Base-by-base conservation (phyloP, 92 coral and sea anemone species). In the Epizoanthus illoricatus region DNA sequence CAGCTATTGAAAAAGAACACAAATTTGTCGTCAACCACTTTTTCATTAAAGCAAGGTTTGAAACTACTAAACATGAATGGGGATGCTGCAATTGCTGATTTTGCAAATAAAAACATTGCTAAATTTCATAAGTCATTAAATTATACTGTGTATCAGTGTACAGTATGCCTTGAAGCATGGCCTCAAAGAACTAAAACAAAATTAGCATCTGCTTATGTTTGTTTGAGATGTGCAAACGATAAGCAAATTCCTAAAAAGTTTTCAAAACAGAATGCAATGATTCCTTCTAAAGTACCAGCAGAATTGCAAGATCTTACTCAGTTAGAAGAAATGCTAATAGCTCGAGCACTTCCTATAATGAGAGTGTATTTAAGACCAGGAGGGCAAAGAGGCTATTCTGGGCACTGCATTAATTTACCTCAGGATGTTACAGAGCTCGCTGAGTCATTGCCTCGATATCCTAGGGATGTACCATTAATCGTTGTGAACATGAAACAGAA, bases 401-500 rank as follows among this genome's bases (percentile, higher is more conserved):
- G 36, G 36, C 36, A 28, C 36, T 28, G 36, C 36, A 28, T 28
- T 28, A 28, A 28, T 40, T 63, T 86, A 36, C 89, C 89, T 80
- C 89, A 86, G 74, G 42, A 81, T 7, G 65, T 86, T 59, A 73
- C 70, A 58, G 85, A 86, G 86, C 42, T 80, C 13, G 89, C 89
- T 33, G 17, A 61, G 24, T 47, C 75, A 58, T 63, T 86, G 75
- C 89, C 89, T 15, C 45, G 85, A 33, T 86, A 58, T 47, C 86
- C 81, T 17, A 80, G 80, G 61, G 80, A 86, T 42, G 9, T 80
- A 24, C 74, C 89, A 41, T 57, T 86, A 11, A 45, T 80, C n/a
- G 57, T 86, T 41, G 75, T 86, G 61, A 80, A 80, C 59, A 86
- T 86, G 89, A 86, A 80, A 58, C 86, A 85, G 65, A 86, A 86